Evolutionary conservation across 2,113 vertebrate genomes (phyloP).

Genomic region (Myrmecobius fasciatus): DNA sequence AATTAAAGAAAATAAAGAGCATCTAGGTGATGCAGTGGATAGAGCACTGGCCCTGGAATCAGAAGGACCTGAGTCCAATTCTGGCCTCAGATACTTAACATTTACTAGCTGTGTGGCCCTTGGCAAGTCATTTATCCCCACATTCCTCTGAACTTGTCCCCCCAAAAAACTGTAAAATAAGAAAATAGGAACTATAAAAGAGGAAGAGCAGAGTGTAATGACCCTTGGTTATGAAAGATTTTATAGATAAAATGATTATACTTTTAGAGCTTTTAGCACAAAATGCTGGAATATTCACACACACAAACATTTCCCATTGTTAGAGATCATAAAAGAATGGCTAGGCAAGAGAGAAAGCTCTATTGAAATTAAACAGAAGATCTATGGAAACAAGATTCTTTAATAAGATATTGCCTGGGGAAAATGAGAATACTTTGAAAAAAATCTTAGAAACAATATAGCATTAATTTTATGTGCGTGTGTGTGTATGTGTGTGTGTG

Average conservation of each 20-base stretch:
- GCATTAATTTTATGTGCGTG: background rate
- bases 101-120: too few relatives aligned
- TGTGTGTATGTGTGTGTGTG: too few relatives aligned
- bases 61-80: too few relatives aligned
- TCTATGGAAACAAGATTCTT: background rate
- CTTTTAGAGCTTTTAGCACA: background rate
- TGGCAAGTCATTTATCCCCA: too few relatives aligned
- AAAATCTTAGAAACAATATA: background rate
- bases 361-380: background rate
- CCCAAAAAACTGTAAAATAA: background rate
- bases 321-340: background rate
- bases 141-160: too few relatives aligned
- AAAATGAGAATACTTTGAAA: slow-evolving; percentile 7
- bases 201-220: background rate
- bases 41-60: too few relatives aligned
- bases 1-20: background rate
- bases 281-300: background rate
- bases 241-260: background rate
- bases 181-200: slow-evolving; percentile 19
- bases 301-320: background rate
- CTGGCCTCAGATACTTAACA: too few relatives aligned
- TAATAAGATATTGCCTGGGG: background rate
- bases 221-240: background rate
- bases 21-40: too few relatives aligned
- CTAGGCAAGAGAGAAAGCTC: background rate